Conservation (phyloP, 2,113 vertebrate species). For the Epinephelus fuscoguttatus region DNA sequence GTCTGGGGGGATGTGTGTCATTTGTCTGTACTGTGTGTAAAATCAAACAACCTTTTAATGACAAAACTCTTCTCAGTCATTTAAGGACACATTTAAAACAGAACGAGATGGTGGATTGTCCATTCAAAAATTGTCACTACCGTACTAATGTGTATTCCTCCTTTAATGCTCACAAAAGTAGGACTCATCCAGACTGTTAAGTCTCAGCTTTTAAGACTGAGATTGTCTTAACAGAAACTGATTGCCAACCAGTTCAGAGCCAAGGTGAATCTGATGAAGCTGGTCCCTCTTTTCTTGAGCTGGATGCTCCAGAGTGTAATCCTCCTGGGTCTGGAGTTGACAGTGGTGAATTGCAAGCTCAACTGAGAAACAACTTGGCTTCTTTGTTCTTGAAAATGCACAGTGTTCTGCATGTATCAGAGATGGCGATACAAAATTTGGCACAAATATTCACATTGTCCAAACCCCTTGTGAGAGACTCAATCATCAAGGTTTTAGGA, state of each 20-base stretch:
- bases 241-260: neutral
- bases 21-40: conserved; percentile 27
- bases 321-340: neutral
- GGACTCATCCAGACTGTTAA: conserved; percentile 20
- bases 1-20: neutral
- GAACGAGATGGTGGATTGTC: conserved; percentile 37
- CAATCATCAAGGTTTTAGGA: conserved; percentile 15
- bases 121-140: conserved; percentile 47
- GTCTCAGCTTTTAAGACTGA: conserved; percentile 34
- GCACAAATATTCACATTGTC: conserved; percentile 37
- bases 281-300: neutral
- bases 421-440: conserved; percentile 38
- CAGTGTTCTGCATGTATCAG: conserved; percentile 47
- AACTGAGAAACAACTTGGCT: conserved; percentile 38
- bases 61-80: conserved; percentile 38
- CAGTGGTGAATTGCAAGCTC: conserved; percentile 15
- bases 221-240: conserved; percentile 14
- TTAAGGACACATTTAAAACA: conserved; percentile 35
- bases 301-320: neutral
- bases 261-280: conserved; percentile 26
- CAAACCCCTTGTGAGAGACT: conserved; percentile 23
- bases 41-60: conserved; percentile 32
- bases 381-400: conserved; percentile 51
- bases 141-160: conserved; percentile 42
- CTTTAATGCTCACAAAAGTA: conserved; percentile 44